phyloP scores from a whole-genome alignment of 2,113 vertebrate species.

The Archocentrus centrarchus region DNA sequence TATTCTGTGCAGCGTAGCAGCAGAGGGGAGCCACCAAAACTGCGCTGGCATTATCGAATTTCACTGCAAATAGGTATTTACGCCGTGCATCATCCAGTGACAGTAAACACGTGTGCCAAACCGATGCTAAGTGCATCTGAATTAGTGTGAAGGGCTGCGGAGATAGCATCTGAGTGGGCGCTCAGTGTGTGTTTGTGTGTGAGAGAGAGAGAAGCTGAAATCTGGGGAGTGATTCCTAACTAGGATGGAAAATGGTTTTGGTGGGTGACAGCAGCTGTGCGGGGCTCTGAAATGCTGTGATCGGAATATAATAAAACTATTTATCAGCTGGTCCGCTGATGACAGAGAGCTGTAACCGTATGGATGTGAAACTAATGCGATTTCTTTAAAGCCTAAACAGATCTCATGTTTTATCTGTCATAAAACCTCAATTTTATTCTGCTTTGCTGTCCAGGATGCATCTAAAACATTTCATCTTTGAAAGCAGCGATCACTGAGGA shows the following conservation, averaged over 20 bases:
- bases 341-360: slow-evolving; percentile 4
- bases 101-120: slow-evolving; percentile 72
- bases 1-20: slow-evolving; percentile 53
- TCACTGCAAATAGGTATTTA: slow-evolving; percentile 78
- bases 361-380: neutral
- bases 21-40: slow-evolving; percentile 53
- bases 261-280: slow-evolving; percentile 35
- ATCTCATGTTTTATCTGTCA: neutral
- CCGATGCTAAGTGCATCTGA: slow-evolving; percentile 70
- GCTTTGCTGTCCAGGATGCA: neutral
- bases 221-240: slow-evolving; percentile 58
- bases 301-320: slow-evolving; percentile 39
- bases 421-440: neutral
- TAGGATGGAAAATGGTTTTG: slow-evolving; percentile 61
- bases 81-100: slow-evolving; percentile 71
- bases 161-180: slow-evolving; percentile 73
- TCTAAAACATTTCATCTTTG: neutral
- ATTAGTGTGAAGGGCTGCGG: slow-evolving; percentile 71
- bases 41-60: slow-evolving; percentile 68
- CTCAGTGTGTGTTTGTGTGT: slow-evolving; percentile 23
- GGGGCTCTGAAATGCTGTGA: slow-evolving; percentile 23
- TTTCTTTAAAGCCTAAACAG: neutral
- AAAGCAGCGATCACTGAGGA: neutral
- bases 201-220: slow-evolving; percentile 22
- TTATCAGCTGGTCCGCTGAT: slow-evolving; percentile 19